Conservation (phyloP, 2,797 vertebrate genomes). For the Potorous gilbertii region DNA sequence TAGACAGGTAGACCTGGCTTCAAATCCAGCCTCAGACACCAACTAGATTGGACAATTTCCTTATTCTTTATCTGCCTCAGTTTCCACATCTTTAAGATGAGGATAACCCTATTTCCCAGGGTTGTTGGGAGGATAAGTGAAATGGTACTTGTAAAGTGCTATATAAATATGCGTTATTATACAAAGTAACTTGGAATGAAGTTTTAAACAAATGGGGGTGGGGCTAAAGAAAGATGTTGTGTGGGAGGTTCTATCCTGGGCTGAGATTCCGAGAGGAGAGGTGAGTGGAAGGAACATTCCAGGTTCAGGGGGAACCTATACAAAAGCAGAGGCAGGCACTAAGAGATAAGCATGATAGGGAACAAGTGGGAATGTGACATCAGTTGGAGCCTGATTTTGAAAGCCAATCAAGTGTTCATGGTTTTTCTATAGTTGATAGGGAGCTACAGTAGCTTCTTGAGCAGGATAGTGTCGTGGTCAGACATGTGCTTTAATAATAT, state of each 20-base stretch:
- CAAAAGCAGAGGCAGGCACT: not conserved
- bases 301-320: not conserved
- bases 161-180: not conserved
- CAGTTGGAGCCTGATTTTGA: not conserved
- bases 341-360: not conserved
- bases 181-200: not conserved
- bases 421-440: not conserved
- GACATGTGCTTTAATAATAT: not conserved
- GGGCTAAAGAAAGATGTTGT: not conserved
- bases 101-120: not conserved
- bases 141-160: not conserved
- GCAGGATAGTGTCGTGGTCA: not conserved
- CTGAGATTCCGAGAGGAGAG: not conserved
- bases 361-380: not conserved
- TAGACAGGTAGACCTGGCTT: not conserved
- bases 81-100: not conserved
- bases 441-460: not conserved
- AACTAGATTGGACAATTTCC: not conserved
- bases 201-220: not conserved
- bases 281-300: not conserved
- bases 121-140: not conserved
- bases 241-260: not conserved
- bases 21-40: not conserved
- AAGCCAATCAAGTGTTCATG: not conserved
- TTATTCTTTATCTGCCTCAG: not conserved